Base-by-base conservation (phyloP, 2,888 invertebrate genomes). In the Macrosiphum euphorbiae region DNA sequence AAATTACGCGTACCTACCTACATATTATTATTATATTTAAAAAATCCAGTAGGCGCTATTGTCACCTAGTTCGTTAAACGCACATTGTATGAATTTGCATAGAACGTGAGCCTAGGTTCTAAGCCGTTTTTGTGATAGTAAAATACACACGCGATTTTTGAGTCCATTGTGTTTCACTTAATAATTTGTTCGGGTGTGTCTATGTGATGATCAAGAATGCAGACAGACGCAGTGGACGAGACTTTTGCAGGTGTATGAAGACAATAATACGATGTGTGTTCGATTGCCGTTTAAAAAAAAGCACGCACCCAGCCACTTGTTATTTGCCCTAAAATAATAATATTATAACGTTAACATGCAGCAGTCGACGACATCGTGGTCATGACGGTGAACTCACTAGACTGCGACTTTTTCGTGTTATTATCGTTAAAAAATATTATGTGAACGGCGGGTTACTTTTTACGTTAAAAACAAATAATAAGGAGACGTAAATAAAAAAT, bases 21-120 rank as follows among this genome's bases (percentile, higher is more conserved):
- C 7, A 58, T 58, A 58, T 7, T 58, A 58, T 58, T 58, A 58
- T 26, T 26, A 58, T 20, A 41, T 55, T 61, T 26, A 50, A 87
- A 61, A 91, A 86, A 87, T 61, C n/a, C 88, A 35, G 28, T 50
- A 52, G 84, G 47, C 58, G 84, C 58, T 61, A 90, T 94, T 90
- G 94, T 94, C 94, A 86, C 50, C 20, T 61, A 61, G 93, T 89
- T 93, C 93, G 93, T 93, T 89, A 89, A 84, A 90, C 84, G 89
- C 41, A 28, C 90, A 90, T 93, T 93, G 90, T 94, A n/a, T 86
- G 85, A 11, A 90, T 90, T 94, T 55, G 89, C 88, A 89, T 50
- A n/a, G 55, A 58, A 26, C 26, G 55, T 7, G 55, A 44, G 47
- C 85, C 90, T 90, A 58, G 35, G 58, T 90, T 86, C 35, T 24